phyloP scores from a whole-genome alignment of 2,113 vertebrate genomes.

The Pseudopodoces humilis region DNA sequence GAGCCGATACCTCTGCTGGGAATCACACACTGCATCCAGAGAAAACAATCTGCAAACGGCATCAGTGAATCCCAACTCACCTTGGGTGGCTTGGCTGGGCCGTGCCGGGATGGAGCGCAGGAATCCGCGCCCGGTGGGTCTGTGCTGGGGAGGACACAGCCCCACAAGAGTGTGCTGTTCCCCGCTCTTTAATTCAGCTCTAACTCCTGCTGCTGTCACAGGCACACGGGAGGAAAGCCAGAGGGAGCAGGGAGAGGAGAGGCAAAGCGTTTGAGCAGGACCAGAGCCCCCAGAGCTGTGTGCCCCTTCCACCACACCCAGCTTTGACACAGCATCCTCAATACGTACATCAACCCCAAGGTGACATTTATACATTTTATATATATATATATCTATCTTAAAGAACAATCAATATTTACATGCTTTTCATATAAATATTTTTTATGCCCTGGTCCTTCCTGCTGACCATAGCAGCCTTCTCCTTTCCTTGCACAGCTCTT shows the following conservation, averaged over 20 bases:
- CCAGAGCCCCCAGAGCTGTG: accelerated
- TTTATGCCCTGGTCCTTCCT: background rate
- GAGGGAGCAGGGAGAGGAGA: background rate
- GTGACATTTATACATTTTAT: background rate
- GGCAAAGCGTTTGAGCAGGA: accelerated
- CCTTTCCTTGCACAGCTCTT: background rate
- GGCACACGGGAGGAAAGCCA: background rate
- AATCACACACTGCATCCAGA: background rate
- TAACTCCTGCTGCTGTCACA: background rate
- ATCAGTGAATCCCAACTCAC: background rate
- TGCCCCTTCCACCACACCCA: background rate
- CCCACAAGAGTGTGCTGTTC: background rate
- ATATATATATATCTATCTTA: background rate
- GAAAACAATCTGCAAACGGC: background rate
- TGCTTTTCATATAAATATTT: background rate
- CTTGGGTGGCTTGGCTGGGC: background rate
- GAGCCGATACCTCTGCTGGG: background rate
- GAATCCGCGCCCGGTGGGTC: accelerated
- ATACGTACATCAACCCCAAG: accelerated
- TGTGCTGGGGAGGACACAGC: background rate
- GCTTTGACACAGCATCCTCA: background rate
- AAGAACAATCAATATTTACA: background rate
- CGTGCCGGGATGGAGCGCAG: background rate
- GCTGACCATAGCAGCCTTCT: background rate
- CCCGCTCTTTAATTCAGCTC: background rate